phyloP scores from a whole-genome alignment of 2,888 invertebrate genomes.

The Lamellibrachia columna region DNA sequence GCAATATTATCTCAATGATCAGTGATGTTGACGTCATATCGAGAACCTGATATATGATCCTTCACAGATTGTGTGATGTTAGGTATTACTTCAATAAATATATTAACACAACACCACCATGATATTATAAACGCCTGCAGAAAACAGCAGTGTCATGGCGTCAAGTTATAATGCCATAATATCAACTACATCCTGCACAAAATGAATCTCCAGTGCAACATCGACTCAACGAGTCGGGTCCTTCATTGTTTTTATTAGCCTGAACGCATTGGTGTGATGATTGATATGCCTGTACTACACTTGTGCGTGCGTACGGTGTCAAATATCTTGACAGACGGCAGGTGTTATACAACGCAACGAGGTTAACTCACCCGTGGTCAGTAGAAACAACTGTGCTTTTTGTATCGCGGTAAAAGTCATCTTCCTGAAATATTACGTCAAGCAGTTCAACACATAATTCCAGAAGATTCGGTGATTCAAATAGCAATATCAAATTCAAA shows the following conservation, averaged over 20 bases:
- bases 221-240: background rate
- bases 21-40: no score
- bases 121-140: no score
- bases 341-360: background rate
- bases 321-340: background rate
- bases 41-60: no score
- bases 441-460: background rate
- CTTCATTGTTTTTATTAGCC: background rate
- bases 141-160: no score
- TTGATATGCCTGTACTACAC: background rate
- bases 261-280: background rate
- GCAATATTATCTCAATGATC: no score
- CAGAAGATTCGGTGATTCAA: background rate
- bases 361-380: background rate
- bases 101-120: no score
- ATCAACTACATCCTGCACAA: no score
- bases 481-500: background rate
- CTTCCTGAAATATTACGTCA: background rate
- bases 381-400: background rate
- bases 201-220: no score
- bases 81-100: no score
- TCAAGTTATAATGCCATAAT: no score
- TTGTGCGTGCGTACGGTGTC: background rate
- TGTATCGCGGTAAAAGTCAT: background rate
- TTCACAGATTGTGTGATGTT: no score